Conservation (phyloP, 2,888 invertebrate species). For the Hoplodrina blanda region DNA sequence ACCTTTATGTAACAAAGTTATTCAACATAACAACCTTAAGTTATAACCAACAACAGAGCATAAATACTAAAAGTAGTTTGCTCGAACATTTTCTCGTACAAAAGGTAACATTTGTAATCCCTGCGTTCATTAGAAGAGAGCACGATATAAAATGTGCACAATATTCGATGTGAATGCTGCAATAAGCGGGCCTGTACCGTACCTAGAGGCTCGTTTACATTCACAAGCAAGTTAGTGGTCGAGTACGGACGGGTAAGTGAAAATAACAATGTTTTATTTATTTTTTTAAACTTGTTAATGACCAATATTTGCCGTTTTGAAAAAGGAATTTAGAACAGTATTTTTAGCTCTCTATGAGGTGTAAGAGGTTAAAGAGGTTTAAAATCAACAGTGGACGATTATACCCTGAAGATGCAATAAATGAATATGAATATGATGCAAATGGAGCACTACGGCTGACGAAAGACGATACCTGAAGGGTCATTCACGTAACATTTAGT, state of each 20-base stretch:
- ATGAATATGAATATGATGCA: no score
- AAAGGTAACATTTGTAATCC: slow-evolving; percentile 46
- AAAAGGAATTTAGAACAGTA: not conserved
- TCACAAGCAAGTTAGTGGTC: not conserved
- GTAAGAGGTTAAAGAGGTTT: no score
- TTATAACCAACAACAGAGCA: slow-evolving; percentile 23
- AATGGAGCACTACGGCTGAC: no score
- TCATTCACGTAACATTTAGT: no score
- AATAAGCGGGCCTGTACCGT: slow-evolving; percentile 42
- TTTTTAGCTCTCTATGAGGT: not conserved
- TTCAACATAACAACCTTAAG: slow-evolving; percentile 31
- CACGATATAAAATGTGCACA: slow-evolving; percentile 55
- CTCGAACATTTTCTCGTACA: slow-evolving; percentile 31
- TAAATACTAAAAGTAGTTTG: slow-evolving; percentile 36
- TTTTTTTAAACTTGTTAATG: not conserved
- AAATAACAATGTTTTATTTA: not conserved
- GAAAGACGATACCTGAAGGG: no score
- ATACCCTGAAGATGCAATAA: no score
- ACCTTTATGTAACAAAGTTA: slow-evolving; percentile 26
- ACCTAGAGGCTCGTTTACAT: slow-evolving; percentile 21
- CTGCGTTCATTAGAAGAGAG: slow-evolving; percentile 43
- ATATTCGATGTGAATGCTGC: slow-evolving; percentile 43
- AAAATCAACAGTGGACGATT: no score
- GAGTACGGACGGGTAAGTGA: not conserved
- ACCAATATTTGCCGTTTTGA: not conserved